Evolutionary conservation across 2,113 vertebrate genomes (phyloP), one percentile per base, ranked within the genome.

Genomic region (Gallinago paraguaiae): DNA sequence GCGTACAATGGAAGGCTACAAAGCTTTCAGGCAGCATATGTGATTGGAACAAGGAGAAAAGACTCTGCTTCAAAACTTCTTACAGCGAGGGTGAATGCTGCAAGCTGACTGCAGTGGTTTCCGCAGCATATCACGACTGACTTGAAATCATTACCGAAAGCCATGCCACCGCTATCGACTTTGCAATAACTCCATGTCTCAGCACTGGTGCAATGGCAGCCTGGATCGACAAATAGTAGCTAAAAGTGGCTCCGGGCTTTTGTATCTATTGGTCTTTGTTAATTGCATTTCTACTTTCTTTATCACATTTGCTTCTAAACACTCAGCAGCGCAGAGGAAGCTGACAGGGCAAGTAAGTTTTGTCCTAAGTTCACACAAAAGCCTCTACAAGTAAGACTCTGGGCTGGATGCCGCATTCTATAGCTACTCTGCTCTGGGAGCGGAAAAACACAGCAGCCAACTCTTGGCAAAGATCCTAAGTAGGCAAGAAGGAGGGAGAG

Each of bases 281-380:
- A 95, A 97, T 92, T 96, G 92, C 86, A 92, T 97, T 95, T 86
- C 93, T 95, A 72, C 83, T 91, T 90, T 86, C 86, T 93, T 96
- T 88, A 96, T 94, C 95, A 82, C 93, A 84, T 94, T 92, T 92
- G 41, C 59, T 89, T 92, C 88, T 76, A 79, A 91, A 79, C 63
- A 35, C 57, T 93, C 81, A 60, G 86, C 83, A 93, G 79, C 0
- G 6, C 80, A 89, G 80, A 82, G 65, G 50, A 91, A 94, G 90
- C 93, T 95, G 96, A 93, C 65, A 54, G 77, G 70, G 83, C 92
- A 96, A 95, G 67, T 75, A 93, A 93, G 93, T 92, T 96, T 86
- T 61, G 72, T 53, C 68, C 64, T 7, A 63, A 91, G 77, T 91
- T 94, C 48, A 54, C 1, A 1, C 8, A 68, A 5, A n/a, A 78